Evolutionary conservation across 2,888 invertebrate genomes (phyloP), one percentile per base, ranked within the genome.

Genomic region (Ophonus ardosiacus): DNA sequence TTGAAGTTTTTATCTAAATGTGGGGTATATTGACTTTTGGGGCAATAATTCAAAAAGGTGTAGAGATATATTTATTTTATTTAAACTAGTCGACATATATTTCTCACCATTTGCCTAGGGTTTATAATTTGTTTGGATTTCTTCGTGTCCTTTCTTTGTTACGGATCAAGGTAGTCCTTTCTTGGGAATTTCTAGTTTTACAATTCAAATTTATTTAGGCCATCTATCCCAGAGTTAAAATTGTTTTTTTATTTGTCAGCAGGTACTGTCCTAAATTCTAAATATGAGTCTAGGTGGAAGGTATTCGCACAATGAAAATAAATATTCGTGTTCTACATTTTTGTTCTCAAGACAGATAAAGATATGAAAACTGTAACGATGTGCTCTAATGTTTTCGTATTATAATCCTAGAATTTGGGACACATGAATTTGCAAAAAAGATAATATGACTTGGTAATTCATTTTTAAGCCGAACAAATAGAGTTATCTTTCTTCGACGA

Each of bases 301-400:
- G 71, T 43, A 71, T 7, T 43, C 71, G 43, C n/a, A 65, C 71
- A 71, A 71, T 38, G 71, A 71, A 71, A 71, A 71, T 71, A 71
- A 71, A 71, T 71, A 71, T 43, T 18, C 71, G 71, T 43, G 71
- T 43, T 43, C 71, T 74, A 74, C 51, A 74, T 74, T 74, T 74
- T 74, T 74, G 18, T 74, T 74, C 71, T 51, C 71, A 74, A 74
- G 68, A 40, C 68, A 40, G 38, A 40, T 68, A 15, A 68, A 68
- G 71, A 74, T 74, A 74, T 74, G 71, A 74, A 51, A 74, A 74
- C 71, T 74, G 51, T 74, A n/a, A 74, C 71, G 40, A 74, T 74
- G 43, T 31, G 31, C 31, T 68, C 71, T 74, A 43, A 74, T 74
- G 71, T 74, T 74, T 74, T 15, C 43, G 51, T 74, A 74, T 74